These are phyloP conservation scores for Pontoporia blainvillei DNA, from an alignment of 2,113 vertebrate genomes.

Conservation along the genomic window DNA sequence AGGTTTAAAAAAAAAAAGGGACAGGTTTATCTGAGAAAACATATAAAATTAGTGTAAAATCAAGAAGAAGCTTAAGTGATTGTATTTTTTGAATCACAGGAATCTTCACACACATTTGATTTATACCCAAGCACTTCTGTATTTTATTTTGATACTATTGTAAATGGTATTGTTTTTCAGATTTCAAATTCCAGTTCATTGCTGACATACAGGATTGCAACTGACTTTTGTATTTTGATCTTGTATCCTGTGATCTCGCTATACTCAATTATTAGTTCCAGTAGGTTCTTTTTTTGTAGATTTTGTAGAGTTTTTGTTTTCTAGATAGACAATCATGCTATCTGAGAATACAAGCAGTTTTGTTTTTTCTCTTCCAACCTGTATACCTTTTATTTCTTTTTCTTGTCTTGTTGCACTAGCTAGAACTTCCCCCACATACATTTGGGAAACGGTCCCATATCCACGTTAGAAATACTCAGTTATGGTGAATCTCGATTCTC, in stretches of 20 bases:
- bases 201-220: not conserved
- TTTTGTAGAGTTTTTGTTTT: not conserved
- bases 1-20: not conserved
- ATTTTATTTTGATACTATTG: not conserved
- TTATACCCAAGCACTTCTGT: not conserved
- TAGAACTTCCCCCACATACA: not conserved
- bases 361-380: not conserved
- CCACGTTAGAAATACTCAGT: not conserved
- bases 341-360: not conserved
- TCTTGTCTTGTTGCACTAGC: not conserved
- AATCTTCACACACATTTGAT: not conserved
- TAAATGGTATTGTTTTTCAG: not conserved
- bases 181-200: not conserved
- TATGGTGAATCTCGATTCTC: not conserved
- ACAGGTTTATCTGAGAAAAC: not conserved
- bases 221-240: not conserved
- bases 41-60: not conserved
- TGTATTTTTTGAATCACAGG: not conserved
- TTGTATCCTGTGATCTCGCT: not conserved
- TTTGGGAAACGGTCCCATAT: not conserved
- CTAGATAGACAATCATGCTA: not conserved
- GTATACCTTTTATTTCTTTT: not conserved
- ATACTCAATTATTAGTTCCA: not conserved
- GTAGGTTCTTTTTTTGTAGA: not conserved
- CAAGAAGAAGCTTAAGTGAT: not conserved